Evolutionary conservation across 2,113 vertebrate genomes (phyloP), one percentile per base, ranked within the genome.

Genomic region (Leptodactylus fuscus): DNA sequence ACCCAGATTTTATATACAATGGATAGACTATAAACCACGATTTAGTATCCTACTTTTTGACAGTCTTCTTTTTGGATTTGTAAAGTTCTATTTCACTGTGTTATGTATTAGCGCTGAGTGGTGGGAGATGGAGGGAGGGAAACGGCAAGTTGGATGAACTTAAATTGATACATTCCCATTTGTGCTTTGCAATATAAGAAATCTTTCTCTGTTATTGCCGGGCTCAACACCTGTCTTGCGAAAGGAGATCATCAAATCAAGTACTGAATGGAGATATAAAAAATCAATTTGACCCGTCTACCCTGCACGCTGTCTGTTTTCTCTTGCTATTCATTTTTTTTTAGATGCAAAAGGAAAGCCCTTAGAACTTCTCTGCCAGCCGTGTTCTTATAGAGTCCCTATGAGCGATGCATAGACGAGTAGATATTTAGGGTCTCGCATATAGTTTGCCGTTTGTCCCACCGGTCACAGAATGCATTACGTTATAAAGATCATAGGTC

Each of bases 211-310:
- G 49, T 83, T 83, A 83, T 74, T 83, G 32, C 69, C 67, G 12
- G 34, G 49, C 69, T 73, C 49, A 73, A 74, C 67, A 55, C 69
- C 81, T 74, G 65, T 58, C 49, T 71, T 3, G 49, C 15, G 48
- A 74, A 74, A 60, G 81, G 67, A 49, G 67, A 83, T 83, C 81
- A 49, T 83, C 81, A 73, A 73, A 83, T 83, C 81, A 55, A 41
- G 20, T 9, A 73, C 27, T 27, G 81, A 73, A 55, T 51, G 49
- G 49, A 83, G 81, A 71, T 83, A 71, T 41, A 73, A 82, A 73
- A 74, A 83, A 82, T 82, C 81, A 32, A 82, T 82, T 71, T 82
- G 81, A 70, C 62, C 65, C 60, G 53, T 82, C 81, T 71, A 70
- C 65, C 65, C 81, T 38, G 75, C 75, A 58, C 29, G 38, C 49